Evolutionary conservation across 37 sponge, comb jelly and placozoan species (phyloP).

Genomic region (Cliona cf. orientalis): DNA sequence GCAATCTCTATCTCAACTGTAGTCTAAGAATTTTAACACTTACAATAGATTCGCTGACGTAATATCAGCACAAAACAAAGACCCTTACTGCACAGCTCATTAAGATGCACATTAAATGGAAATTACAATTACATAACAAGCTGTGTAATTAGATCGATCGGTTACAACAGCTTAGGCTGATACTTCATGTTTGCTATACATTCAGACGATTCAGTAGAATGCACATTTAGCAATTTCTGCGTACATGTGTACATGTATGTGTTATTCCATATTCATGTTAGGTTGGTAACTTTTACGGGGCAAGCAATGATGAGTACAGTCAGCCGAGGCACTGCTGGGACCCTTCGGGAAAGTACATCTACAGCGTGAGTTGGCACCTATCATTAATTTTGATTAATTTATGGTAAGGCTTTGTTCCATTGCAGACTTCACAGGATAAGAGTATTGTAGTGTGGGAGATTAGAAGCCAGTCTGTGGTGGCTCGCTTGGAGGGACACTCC

Average conservation of each 20-base stretch:
- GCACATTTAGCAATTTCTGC: too few species aligned
- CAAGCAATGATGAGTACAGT: constrained; percentile 82
- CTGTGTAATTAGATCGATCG: too few species aligned
- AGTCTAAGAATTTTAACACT: too few species aligned
- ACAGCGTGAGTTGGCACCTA: constrained; percentile 74
- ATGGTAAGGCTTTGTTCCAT: neutral
- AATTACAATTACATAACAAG: too few species aligned
- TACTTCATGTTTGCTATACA: neutral
- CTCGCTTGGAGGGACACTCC: constrained; percentile 71
- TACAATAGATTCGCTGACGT: too few species aligned
- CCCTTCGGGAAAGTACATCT: constrained; percentile 76
- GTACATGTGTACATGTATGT: neutral
- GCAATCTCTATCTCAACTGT: too few species aligned
- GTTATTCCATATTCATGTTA: neutral
- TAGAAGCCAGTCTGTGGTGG: constrained; percentile 63
- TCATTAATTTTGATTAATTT: too few species aligned
- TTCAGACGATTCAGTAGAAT: neutral
- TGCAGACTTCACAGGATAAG: constrained; percentile 84
- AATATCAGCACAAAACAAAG: too few species aligned
- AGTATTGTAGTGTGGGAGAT: constrained; percentile 89
- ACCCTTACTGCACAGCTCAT: too few species aligned
- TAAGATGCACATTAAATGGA: too few species aligned
- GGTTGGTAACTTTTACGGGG: constrained; percentile 89
- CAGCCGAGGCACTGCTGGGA: constrained; percentile 97
- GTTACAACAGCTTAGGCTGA: too few species aligned